Evolutionary conservation across 2,113 vertebrate species (phyloP).

Genomic region (Macaca nemestrina): DNA sequence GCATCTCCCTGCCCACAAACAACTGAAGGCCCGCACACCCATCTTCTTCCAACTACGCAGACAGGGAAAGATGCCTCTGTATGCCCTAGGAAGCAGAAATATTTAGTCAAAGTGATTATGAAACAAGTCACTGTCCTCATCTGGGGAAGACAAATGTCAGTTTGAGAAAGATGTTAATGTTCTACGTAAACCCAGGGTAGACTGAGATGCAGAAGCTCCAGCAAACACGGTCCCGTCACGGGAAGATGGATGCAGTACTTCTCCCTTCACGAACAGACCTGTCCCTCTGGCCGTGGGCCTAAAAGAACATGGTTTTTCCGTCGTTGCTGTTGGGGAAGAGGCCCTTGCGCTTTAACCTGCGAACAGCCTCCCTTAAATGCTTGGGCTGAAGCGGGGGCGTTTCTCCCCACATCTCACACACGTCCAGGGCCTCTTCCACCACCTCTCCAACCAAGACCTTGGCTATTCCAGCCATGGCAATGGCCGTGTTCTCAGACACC

Average conservation of each 20-base stretch:
- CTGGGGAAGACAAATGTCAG: not conserved
- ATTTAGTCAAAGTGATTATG: no score
- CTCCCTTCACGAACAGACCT: no score
- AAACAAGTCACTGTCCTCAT: not conserved
- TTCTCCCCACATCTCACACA: not conserved
- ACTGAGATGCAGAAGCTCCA: not conserved
- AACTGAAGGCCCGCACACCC: not conserved
- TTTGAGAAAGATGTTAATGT: not conserved
- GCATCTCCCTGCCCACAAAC: not conserved
- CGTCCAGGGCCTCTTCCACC: not conserved
- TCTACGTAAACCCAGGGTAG: rapidly evolving
- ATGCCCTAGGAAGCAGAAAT: not conserved
- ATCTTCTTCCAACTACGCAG: not conserved
- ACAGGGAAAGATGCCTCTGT: not conserved
- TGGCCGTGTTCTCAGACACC: constrained; percentile 84
- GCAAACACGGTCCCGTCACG: rapidly evolving
- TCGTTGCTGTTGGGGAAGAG: not conserved
- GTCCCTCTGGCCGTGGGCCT: not conserved
- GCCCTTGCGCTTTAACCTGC: not conserved
- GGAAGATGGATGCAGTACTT: not conserved
- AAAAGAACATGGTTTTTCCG: not conserved
- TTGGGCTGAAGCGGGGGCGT: not conserved
- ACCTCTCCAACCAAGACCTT: constrained; percentile 86
- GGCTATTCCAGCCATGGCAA: constrained; percentile 91
- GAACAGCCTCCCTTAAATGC: not conserved